These are phyloP conservation scores for Mizuhopecten yessoensis DNA, from an alignment of 1,140 invertebrate genomes.

Conservation along the genomic window DNA sequence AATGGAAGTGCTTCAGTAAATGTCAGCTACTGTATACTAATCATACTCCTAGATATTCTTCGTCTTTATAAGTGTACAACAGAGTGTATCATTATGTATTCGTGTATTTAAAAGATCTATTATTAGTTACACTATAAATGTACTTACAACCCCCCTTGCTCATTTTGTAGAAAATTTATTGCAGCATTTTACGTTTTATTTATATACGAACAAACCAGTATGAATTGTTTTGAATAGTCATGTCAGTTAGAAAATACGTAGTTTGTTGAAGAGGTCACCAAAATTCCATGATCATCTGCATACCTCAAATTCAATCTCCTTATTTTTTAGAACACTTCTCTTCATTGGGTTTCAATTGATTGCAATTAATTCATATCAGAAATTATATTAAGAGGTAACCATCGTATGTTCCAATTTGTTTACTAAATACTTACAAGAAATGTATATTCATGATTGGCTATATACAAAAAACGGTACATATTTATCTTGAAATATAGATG, in stretches of 20 bases:
- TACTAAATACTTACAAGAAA: no score
- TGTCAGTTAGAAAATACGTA: background rate
- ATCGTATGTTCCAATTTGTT: no score
- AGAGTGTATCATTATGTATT: background rate
- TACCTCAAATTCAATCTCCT: no score
- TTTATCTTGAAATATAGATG: no score
- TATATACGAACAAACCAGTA: background rate
- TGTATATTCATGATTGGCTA: no score
- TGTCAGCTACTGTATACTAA: background rate
- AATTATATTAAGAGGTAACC: no score
- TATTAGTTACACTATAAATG: background rate
- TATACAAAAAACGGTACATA: no score
- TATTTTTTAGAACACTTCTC: no score
- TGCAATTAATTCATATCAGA: no score
- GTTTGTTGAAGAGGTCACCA: background rate
- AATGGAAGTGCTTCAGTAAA: background rate
- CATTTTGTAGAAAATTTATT: background rate
- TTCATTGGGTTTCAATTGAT: no score
- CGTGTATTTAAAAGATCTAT: conserved; percentile 13
- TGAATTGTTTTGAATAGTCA: background rate
- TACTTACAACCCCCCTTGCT: background rate
- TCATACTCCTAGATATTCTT: background rate
- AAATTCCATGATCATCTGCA: background rate
- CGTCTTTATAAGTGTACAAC: background rate
- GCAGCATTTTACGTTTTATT: conserved; percentile 35